Base-by-base conservation (phyloP, 2,113 vertebrate species). In the Chloroceryle aenea region DNA sequence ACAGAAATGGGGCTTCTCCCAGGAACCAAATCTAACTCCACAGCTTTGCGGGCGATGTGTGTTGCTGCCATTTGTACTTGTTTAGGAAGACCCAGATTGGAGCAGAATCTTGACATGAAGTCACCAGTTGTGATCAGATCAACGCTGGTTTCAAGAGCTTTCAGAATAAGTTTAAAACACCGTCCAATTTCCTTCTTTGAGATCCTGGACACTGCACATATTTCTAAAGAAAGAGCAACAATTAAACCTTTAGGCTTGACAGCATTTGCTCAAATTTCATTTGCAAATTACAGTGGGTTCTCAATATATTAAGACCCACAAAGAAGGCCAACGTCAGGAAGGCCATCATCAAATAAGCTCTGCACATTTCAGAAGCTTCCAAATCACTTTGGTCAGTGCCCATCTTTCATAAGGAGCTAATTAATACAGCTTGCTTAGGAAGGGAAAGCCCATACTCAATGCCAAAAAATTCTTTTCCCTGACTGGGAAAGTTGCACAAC, bases 41-140 rank as follows among this genome's bases (percentile, higher is more conserved):
- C 99, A 0, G 99, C 99, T 95, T 99, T 99, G 67, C 99, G 98
- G 77, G 99, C 99, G 86, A 99, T 99, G 18, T 98, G 99, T 7
- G 99, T 99, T 50, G 99, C 99, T 12, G 99, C 99, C 99, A 99
- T 99, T 91, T 99, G 99, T 20, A 99, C 99, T 97, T 99, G 99
- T 78, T 99, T 99, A 78, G 99, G 99, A 93, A 99, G 97, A 67
- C 99, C 99, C 86, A 99, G 98, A 97, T 99, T 99, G 88, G 99
- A 99, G 96, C 99, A 99, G 98, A 99, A 99, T 55, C 99, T 99
- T 71, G 99, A 99, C 99, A 99, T 99, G 97, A 99, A 99, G 97
- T 99, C 99, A 71, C 99, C 99, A 2, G 99, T 99, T 91, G 99
- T 99, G 95, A 99, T 99, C 95, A 99, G 98, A 97, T 99, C 99